A percentile compares a stretch with the other conserved stretches of the same genome.
phyloP scores from a whole-genome alignment of 2,797 vertebrate genomes.

The Spinus pinus region DNA sequence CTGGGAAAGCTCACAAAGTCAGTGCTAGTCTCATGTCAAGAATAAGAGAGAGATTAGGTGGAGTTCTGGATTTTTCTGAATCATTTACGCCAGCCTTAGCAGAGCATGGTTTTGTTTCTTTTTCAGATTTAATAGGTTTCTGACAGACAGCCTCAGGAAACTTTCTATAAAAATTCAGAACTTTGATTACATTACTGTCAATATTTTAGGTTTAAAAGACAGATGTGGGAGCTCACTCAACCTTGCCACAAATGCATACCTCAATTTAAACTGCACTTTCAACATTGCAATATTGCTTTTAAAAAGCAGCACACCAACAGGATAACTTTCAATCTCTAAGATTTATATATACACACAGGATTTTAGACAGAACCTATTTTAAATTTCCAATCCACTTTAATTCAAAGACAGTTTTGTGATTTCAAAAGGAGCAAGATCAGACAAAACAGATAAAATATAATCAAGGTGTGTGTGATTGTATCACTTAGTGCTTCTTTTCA shows the following conservation, averaged over 20 bases:
- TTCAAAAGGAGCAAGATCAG: not conserved
- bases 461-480: not conserved
- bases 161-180: not conserved
- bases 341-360: not conserved
- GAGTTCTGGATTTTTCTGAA: not conserved
- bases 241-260: not conserved
- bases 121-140: slow-evolving; percentile 60
- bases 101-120: not conserved
- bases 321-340: not conserved
- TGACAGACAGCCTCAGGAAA: slow-evolving; percentile 31
- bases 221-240: not conserved
- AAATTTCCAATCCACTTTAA: not conserved
- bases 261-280: slow-evolving; percentile 8
- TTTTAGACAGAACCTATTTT: not conserved
- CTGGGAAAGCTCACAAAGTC: not conserved
- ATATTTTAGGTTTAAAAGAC: slow-evolving; percentile 44
- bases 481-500: not conserved
- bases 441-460: not conserved
- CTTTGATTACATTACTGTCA: slow-evolving; percentile 53
- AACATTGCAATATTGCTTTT: not conserved
- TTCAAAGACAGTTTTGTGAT: not conserved
- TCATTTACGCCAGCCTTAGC: not conserved
- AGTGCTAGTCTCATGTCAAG: not conserved
- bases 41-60: not conserved
- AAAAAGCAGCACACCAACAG: not conserved